A percentile compares a stretch with the other conserved stretches of the same genome.
phyloP scores from a whole-genome alignment of 2,888 invertebrate species.

The Drosophila neonasuta region DNA sequence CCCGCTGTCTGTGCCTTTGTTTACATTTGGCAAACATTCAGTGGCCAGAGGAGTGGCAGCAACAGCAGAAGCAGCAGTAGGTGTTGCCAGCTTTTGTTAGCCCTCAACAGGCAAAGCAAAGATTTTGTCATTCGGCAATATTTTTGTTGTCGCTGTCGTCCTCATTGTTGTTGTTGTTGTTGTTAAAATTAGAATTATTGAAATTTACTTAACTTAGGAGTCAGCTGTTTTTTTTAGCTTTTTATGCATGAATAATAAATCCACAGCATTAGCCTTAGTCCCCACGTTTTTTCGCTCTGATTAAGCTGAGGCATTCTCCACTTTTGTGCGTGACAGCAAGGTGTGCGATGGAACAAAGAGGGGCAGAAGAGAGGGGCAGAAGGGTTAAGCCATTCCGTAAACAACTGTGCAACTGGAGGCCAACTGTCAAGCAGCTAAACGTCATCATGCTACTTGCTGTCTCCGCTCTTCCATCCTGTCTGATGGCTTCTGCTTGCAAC shows the following conservation, averaged over 20 bases:
- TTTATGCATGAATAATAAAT: constrained; percentile 64
- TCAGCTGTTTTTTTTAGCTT: constrained; percentile 64
- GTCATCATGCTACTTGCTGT: constrained; percentile 42
- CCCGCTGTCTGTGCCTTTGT: constrained; percentile 61
- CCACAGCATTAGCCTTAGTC: constrained; percentile 38
- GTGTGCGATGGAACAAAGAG: background rate
- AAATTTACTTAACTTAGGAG: constrained; percentile 62
- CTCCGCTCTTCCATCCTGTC: constrained; percentile 1
- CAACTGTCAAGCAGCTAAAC: constrained; percentile 39
- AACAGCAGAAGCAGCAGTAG: constrained; percentile 3
- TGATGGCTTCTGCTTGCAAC: constrained; percentile 9
- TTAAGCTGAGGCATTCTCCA: constrained; percentile 6
- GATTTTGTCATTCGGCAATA: constrained; percentile 26
- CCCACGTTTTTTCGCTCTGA: background rate
- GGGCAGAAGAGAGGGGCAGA: background rate
- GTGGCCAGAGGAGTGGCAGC: background rate
- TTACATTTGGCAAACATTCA: constrained; percentile 68
- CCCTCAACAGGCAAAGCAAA: constrained; percentile 20
- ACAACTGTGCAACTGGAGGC: constrained; percentile 21
- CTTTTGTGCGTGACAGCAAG: constrained; percentile 12
- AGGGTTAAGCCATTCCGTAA: constrained; percentile 26
- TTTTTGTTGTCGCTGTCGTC: constrained; percentile 17
- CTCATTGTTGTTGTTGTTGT: constrained; percentile 11
- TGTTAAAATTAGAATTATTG: constrained; percentile 71
- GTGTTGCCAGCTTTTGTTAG: constrained; percentile 40